Conservation (phyloP, 2,888 invertebrate genomes). For the Mythimna ferrago region DNA sequence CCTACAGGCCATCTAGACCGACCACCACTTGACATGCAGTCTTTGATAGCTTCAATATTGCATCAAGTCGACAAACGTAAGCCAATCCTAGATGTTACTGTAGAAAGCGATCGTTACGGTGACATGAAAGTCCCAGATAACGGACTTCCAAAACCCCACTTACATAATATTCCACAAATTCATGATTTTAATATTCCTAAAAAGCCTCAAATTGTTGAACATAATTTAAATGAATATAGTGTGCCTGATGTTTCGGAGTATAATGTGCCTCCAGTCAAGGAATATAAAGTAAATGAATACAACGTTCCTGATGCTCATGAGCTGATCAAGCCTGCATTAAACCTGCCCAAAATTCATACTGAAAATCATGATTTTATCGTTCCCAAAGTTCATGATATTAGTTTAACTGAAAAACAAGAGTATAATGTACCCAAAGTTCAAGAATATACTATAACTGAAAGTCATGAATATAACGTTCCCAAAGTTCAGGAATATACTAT, state of each 20-base stretch:
- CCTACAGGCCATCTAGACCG: slow-evolving; percentile 30
- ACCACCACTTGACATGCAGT: slow-evolving; percentile 24
- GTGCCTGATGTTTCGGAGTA: no score
- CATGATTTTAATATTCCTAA: no score
- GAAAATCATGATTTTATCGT: no score
- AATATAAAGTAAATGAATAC: no score
- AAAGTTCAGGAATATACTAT: not conserved
- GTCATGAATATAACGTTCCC: not conserved
- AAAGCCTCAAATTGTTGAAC: no score
- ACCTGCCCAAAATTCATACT: no score
- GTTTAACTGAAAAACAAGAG: not conserved
- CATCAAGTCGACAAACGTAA: slow-evolving; percentile 33
- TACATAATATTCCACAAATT: no score
- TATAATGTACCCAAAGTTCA: not conserved
- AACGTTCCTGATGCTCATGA: no score
- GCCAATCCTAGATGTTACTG: not conserved
- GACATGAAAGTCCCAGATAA: not conserved
- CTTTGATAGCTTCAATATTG: slow-evolving; percentile 38
- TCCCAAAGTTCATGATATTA: no score
- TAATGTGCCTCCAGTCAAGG: no score
- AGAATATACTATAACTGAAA: not conserved
- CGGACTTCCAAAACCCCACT: not conserved
- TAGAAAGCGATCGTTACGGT: slow-evolving; percentile 15
- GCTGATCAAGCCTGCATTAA: no score
- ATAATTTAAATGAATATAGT: no score